Evolutionary conservation across 1,140 invertebrate species (phyloP), one percentile per base, ranked within the genome.

Genomic region (Liolophura sinensis): DNA sequence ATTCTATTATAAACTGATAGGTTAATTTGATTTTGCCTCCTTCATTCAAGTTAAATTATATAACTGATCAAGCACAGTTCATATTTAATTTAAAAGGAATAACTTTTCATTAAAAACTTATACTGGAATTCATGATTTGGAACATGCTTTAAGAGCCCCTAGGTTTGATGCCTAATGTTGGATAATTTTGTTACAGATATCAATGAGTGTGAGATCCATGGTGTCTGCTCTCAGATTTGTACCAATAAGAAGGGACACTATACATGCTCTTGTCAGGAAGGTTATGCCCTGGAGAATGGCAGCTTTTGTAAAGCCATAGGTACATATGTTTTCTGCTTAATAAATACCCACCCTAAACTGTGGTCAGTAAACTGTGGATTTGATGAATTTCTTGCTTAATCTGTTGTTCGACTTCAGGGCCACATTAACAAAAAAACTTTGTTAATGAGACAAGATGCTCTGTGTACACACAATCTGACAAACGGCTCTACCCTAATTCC

Each of bases 211-310:
- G 85, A 91, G 56, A 71, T 69, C 15, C 90, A 91, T 0, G 96
- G 95, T 0, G 88, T 89, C 1, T 99, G 97, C 81, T 98, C 96
- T 0, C 96, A 99, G 82, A 88, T 90, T 57, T 99, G 96, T 82
- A 88, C 90, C 57, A 98, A 99, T 82, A 91, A 92, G 72, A 92
- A 93, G 66, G 96, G 95, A 0, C 89, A 89, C 5, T 98, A 92
- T 85, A 96, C 97, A 82, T 99, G 97, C 82, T 91, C 92, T 74
- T 99, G 97, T 81, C 86, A 79, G 49, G 76, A 88, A 0, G 95
- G 95, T 11, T 99, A 98, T 82, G 88, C 91, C 60, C 85, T 92
- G 60, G 94, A 96, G 81, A 91, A 95, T 78, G 87, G 90, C 1
- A 87, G 89, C 24, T 69, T 68, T 40, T 97, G 94, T 82, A 95